Conservation (phyloP, 1,140 invertebrate species). For the Sipha flava region DNA sequence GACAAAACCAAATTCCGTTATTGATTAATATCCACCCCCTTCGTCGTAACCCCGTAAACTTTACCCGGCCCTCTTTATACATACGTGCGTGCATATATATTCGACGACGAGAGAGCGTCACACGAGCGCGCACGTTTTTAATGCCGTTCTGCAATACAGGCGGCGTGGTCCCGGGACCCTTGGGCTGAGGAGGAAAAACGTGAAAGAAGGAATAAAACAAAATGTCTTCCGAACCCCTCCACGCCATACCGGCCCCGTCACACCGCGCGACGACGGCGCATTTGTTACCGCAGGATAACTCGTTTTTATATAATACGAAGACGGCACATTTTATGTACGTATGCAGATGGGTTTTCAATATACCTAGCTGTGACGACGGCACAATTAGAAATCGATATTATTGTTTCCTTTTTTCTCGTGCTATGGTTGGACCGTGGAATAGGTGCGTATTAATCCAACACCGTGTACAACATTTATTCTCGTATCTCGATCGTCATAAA, state of each 20-base stretch:
- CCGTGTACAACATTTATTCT: no score
- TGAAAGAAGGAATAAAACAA: conserved; percentile 23
- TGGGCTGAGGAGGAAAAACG: not conserved
- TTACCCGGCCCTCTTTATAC: not conserved
- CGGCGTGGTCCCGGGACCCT: not conserved
- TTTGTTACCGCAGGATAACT: no score
- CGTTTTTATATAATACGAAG: no score
- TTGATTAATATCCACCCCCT: conserved; percentile 24
- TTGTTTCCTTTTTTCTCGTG: no score
- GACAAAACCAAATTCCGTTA: conserved; percentile 33
- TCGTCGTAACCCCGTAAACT: not conserved
- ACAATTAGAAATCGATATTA: no score
- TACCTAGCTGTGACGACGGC: no score
- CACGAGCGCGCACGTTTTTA: conserved; percentile 28
- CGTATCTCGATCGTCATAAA: no score
- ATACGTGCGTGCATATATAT: not conserved
- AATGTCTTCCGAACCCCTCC: conserved; percentile 13
- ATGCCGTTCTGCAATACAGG: conserved; percentile 11
- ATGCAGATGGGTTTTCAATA: no score
- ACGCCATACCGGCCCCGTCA: not conserved
- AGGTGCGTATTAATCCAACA: no score
- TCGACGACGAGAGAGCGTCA: conserved; percentile 18
- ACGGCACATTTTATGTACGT: not conserved
- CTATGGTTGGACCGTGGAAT: no score
- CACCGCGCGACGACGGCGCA: not conserved